Evolutionary conservation across 2,797 vertebrate genomes (phyloP).

Genomic region (Aldrovandia affinis): DNA sequence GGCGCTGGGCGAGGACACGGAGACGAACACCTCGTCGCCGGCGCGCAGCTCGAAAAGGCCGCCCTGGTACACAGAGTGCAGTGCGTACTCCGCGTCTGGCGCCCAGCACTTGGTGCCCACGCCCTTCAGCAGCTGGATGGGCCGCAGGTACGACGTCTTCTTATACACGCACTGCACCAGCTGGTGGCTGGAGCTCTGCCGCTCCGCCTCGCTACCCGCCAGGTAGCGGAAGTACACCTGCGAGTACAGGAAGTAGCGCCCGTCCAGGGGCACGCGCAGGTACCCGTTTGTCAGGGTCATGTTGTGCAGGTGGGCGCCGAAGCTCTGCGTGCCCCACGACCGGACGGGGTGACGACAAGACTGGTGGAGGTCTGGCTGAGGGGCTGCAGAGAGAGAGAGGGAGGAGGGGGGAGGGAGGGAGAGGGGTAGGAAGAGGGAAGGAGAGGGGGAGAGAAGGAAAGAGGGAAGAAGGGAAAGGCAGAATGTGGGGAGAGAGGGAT

Average conservation of each 20-base stretch:
- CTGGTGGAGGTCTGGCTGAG: constrained; percentile 58
- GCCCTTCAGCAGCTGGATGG: constrained; percentile 68
- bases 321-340: constrained; percentile 57
- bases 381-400: background rate
- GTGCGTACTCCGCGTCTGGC: constrained; percentile 57
- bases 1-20: constrained; percentile 60
- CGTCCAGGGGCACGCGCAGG: constrained; percentile 59
- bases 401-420: background rate
- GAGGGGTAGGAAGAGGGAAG: background rate
- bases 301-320: constrained; percentile 65
- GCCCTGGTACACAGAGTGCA: constrained; percentile 71
- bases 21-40: constrained; percentile 68
- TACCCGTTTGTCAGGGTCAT: constrained; percentile 57
- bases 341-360: constrained; percentile 66
- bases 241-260: constrained; percentile 70
- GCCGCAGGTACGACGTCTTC: constrained; percentile 59
- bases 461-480: background rate
- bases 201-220: background rate
- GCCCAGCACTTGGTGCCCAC: constrained; percentile 73
- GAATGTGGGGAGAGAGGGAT: background rate
- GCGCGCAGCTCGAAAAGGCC: constrained; percentile 69
- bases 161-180: constrained; percentile 69
- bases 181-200: constrained; percentile 50
- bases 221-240: constrained; percentile 75
- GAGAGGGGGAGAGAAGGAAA: background rate